phyloP scores from a whole-genome alignment of 2,113 vertebrate species.

The Megalops atlanticus region DNA sequence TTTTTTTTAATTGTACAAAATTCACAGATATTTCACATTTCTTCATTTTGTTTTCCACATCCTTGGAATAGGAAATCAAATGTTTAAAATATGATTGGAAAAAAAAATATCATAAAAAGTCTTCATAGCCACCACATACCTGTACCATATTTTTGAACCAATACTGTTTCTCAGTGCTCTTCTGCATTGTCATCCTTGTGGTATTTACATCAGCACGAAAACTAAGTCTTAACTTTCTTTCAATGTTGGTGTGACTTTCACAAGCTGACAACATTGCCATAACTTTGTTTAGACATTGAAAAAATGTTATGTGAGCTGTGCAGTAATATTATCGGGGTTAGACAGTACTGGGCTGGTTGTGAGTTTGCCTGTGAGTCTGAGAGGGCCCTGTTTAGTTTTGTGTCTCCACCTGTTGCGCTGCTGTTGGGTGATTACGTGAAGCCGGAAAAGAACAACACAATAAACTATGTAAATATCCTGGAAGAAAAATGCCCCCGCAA shows the following conservation, averaged over 20 bases:
- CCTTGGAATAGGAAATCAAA: slow-evolving; percentile 59
- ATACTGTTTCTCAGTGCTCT: slow-evolving; percentile 12
- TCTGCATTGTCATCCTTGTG: background rate
- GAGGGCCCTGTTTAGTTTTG: too few relatives aligned
- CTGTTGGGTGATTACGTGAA: background rate
- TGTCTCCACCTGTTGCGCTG: background rate
- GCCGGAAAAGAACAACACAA: slow-evolving; percentile 2
- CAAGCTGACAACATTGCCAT: background rate
- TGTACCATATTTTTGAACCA: slow-evolving; percentile 24
- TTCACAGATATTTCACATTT: slow-evolving; percentile 72
- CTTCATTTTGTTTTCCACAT: slow-evolving; percentile 24
- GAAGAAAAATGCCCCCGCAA: background rate
- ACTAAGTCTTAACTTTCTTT: background rate
- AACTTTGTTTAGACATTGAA: background rate
- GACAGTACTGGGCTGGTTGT: too few relatives aligned
- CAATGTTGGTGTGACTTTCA: background rate
- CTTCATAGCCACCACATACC: background rate
- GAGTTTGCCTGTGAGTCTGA: too few relatives aligned
- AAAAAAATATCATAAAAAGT: background rate
- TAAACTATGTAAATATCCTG: too few relatives aligned
- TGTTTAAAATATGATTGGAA: slow-evolving; percentile 37
- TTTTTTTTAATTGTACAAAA: slow-evolving; percentile 71
- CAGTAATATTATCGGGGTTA: background rate
- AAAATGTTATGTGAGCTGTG: too few relatives aligned
- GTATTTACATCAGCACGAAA: background rate